Base-by-base conservation (phyloP, 2,113 vertebrate species). In the Agelaius tricolor region DNA sequence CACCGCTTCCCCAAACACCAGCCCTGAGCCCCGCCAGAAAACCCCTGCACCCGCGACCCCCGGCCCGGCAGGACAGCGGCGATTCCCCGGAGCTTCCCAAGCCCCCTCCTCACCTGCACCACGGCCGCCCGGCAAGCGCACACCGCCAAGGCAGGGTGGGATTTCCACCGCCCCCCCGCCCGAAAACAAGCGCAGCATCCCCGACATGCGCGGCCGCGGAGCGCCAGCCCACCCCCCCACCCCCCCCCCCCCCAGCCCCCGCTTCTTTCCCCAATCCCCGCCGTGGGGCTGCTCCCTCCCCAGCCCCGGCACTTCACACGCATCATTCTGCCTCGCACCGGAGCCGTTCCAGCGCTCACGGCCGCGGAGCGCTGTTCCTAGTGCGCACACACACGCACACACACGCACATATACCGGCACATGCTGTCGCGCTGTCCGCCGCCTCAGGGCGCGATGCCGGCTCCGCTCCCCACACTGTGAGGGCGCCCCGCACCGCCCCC, bases 21-120 rank as follows among this genome's bases (percentile, higher is more conserved):
- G 73, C 62, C 66, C 66, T 28, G 65, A 12, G 43, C 26, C 59
- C 69, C 65, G 3, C 10, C 55, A 69, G 71, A 58, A 72, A 63
- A 8, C 11, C 55, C 63, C 33, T 62, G 28, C 58, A 8, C 4
- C 10, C 28, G 59, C 72, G 66, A 21, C 39, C 68, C 73, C 58
- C 30, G 58, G 28, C 57, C 73, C 35, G 35, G 14, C 51, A 72
- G 66, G 51, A 41, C 74, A 39, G 66, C 44, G 37, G 74, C 7
- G 19, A 31, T 47, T 66, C 37, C 89, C 39, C 52, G n/a, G 22
- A 58, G 81, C 33, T 59, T 28, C 85, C 85, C 92, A 0, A 62
- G 8, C 62, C 68, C 82, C 44, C 57, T 72, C 35, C 94, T 95
- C 92, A 92, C 94, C 94, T 87, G 92, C 86, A 35, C 61, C 76